Evolutionary conservation across 2,797 vertebrate species (phyloP).

Genomic region (Malacoctenus gilli): DNA sequence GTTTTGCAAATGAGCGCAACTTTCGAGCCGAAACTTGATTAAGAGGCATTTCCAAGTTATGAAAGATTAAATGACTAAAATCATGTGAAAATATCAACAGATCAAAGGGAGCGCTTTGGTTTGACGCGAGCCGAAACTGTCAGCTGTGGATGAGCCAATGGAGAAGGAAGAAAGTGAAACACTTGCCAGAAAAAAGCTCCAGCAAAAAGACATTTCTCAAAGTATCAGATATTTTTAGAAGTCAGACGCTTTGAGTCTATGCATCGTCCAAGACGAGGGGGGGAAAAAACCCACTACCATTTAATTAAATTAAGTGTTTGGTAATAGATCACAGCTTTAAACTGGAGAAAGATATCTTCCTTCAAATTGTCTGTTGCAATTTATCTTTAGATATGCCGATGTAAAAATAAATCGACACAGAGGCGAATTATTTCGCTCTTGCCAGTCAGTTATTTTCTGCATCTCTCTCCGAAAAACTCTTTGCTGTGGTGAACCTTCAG

Average conservation of each 20-base stretch:
- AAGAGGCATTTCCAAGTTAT: conserved; percentile 58
- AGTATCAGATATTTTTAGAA: conserved; percentile 49
- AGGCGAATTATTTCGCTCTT: conserved; percentile 1
- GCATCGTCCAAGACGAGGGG: conserved; percentile 11
- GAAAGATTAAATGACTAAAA: conserved; percentile 69
- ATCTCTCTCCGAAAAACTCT: conserved; percentile 18
- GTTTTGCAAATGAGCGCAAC: conserved; percentile 59
- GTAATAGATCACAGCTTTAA: background rate
- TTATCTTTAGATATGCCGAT: background rate
- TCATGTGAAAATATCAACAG: conserved; percentile 66
- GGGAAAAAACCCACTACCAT: conserved; percentile 12
- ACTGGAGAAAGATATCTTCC: background rate
- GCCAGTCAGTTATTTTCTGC: conserved; percentile 12
- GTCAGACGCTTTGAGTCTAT: conserved; percentile 15
- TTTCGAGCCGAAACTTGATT: conserved; percentile 64
- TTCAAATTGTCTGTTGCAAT: background rate
- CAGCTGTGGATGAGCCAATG: conserved; percentile 73
- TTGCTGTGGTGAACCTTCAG: conserved; percentile 1
- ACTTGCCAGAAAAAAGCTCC: conserved; percentile 46
- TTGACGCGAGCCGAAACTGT: conserved; percentile 69
- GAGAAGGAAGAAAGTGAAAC: conserved; percentile 67
- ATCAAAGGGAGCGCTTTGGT: conserved; percentile 66
- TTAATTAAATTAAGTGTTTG: conserved; percentile 5
- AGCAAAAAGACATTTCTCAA: conserved; percentile 43
- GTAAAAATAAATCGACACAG: conserved; percentile 1